These are phyloP conservation scores for Polymixis flavicincta DNA, from an alignment of 2,888 invertebrate genomes.

Conservation along the genomic window DNA sequence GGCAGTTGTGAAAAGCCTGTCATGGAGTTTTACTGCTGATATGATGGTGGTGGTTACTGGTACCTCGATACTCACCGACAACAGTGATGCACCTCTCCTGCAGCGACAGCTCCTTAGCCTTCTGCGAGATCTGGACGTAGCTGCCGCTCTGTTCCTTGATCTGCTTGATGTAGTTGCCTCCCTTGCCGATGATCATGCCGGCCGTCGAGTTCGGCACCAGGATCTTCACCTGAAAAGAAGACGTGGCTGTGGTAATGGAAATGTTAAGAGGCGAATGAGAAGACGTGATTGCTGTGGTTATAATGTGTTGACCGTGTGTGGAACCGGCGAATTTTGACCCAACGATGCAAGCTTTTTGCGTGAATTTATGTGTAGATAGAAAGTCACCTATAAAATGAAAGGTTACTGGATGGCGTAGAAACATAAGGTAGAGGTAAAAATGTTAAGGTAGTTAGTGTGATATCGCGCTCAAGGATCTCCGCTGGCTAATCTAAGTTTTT, in stretches of 20 bases:
- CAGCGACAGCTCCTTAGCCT: conserved; percentile 97
- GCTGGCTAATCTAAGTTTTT: conserved; percentile 35
- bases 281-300: conserved; percentile 53
- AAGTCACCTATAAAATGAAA: conserved; percentile 30
- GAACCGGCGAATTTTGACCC: conserved; percentile 42
- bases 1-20: conserved; percentile 24
- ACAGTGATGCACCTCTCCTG: conserved; percentile 99
- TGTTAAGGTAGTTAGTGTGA: conserved; percentile 21
- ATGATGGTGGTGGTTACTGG: conserved; percentile 45
- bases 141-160: conserved; percentile 98
- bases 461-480: conserved; percentile 25
- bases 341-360: conserved; percentile 50
- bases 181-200: conserved; percentile 99
- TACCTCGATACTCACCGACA: conserved; percentile 91
- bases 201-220: conserved; percentile 99
- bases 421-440: conserved; percentile 20
- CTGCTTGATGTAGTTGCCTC: conserved; percentile 98
- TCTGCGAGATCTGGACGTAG: conserved; percentile 99
- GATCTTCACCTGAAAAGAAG: conserved; percentile 94
- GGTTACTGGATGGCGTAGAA: conserved; percentile 29
- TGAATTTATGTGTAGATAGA: conserved; percentile 39
- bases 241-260: conserved; percentile 58
- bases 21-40: conserved; percentile 34
- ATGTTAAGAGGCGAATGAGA: conserved; percentile 60
- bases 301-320: conserved; percentile 54